Base-by-base conservation (phyloP, 2,888 invertebrate species). In the Volucella bombylans region DNA sequence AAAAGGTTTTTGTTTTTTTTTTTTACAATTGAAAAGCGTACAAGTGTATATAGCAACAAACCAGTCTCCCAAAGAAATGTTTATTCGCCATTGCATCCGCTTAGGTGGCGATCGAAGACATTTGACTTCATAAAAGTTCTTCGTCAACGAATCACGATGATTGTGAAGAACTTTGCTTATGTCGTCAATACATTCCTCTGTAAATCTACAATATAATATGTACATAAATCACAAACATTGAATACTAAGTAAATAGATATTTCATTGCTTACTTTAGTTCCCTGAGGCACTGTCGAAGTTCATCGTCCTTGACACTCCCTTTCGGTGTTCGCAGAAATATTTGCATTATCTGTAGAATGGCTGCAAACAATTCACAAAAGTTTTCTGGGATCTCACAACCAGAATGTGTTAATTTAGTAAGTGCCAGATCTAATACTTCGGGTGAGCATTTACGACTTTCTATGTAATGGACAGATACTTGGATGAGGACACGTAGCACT, bases 31-130 rank as follows among this genome's bases (percentile, higher is more conserved):
- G 18, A n/a, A 31, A 3, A 14, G 23, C 15, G n/a, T n/a, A 2
- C 12, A n/a, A 10, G 9, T 12, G 38, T 4, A 11, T 12, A 52
- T 11, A 4, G 50, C 14, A 47, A 82, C 87, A 77, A 90, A 93
- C 93, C 92, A 92, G 14, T 93, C 92, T 14, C 92, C 91, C 69
- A 93, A 90, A 0, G 92, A 92, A 67, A 93, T 92, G 86, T 93
- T 93, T 39, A 93, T 91, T 38, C 92, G 91, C 93, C 93, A 93
- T 86, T 92, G 89, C 89, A 93, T 47, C 87, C 92, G 88, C 87
- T 90, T 87, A 90, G 90, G 88, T 88, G 91, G 88, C 87, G 92
- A 90, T 86, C 92, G 89, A 89, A 92, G 82, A 89, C 91, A 87
- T 91, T 92, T 90, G 23, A 91, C 88, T 89, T 92, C 89, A 79